Percentiles rank a stretch among this genome's conserved stretches.
Conservation (phyloP, 2,888 invertebrate genomes). For the Drosophila dives region DNA sequence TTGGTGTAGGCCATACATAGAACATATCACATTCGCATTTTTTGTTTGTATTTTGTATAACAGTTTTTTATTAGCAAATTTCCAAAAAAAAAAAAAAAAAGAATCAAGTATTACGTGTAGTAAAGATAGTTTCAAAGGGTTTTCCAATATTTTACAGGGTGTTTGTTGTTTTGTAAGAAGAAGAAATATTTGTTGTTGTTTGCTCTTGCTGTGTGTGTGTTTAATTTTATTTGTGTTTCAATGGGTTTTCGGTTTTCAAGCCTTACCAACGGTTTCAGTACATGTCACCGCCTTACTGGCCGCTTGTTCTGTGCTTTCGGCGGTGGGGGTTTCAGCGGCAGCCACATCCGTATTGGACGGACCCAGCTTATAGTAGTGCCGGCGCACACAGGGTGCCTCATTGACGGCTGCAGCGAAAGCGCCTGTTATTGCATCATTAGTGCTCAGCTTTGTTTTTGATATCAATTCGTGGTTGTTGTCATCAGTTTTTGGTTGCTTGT, state of each 20-base stretch:
- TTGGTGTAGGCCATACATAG: constrained; percentile 45
- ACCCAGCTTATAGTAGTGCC: constrained; percentile 82
- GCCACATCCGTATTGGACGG: constrained; percentile 73
- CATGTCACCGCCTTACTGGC: constrained; percentile 52
- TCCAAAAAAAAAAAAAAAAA: constrained; percentile 40
- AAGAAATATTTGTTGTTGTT: constrained; percentile 17
- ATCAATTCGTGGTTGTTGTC: constrained; percentile 51
- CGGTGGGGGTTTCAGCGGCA: constrained; percentile 2
- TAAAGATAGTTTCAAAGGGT: constrained; percentile 38
- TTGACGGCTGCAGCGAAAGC: constrained; percentile 61
- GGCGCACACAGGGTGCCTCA: constrained; percentile 78
- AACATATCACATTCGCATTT: constrained; percentile 54
- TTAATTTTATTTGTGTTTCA: constrained; percentile 5
- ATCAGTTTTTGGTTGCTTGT: constrained; percentile 22
- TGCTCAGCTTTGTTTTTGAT: constrained; percentile 78
- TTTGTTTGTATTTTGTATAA: constrained; percentile 43
- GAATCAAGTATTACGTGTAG: constrained; percentile 44
- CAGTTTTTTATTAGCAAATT: constrained; percentile 64
- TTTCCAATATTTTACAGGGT: constrained; percentile 19
- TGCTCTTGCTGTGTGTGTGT: constrained; percentile 28
- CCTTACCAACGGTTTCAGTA: constrained; percentile 71
- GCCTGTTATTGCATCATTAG: constrained; percentile 65
- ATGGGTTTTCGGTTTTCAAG: constrained; percentile 16
- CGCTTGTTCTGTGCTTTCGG: constrained; percentile 18
- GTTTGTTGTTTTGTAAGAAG: constrained; percentile 9